Base-by-base conservation (phyloP, 2,797 vertebrate genomes). In the Lophius americanus region DNA sequence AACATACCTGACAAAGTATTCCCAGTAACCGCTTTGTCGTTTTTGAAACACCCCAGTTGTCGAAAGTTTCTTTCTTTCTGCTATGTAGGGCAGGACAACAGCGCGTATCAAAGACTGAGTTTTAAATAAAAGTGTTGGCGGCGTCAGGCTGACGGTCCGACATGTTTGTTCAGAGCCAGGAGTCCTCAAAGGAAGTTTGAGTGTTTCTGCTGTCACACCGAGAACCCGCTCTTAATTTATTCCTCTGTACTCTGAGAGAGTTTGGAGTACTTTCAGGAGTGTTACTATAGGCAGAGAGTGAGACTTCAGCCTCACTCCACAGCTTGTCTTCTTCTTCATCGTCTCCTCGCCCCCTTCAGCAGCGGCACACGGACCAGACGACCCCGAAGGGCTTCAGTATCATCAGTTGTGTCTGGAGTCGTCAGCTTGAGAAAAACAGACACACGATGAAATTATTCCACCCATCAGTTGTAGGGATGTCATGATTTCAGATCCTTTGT, bases 1-100 rank as follows among this genome's bases (percentile, higher is more conserved):
- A 36, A 32, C 71, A 82, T 77, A 64, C 78, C 70, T 67, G 68
- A 69, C 68, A 68, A 81, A 85, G 69, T 78, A 32, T 60, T 83
- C 59, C 75, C 73, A 70, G 58, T 38, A 2, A 43, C 54, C 6
- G 0, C 1, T 0, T 6, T 42, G 50, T 44, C 50, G 54, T 47
- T 58, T 36, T 5, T 6, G 13, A 37, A 2, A 11, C 9, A 37
- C 6, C 37, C 49, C 53, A 60, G 56, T 54, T 70, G 49, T 56
- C 37, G 10, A 11, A 6, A 9, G 7, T 2, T 38, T 4, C 4
- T 14, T 49, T 35, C 4, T 9, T 2, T 60, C 47, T 51, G 61
- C 46, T 57, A 32, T 51, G 6, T 54, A 55, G 62, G 71, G 51
- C 76, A 41, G 50, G 1, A n/a, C 63, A 62, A 23, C 23, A 23